Percentiles rank a stretch among this genome's conserved stretches.
phyloP scores from a whole-genome alignment of 2,113 vertebrate genomes.

The Scophthalmus maximus region DNA sequence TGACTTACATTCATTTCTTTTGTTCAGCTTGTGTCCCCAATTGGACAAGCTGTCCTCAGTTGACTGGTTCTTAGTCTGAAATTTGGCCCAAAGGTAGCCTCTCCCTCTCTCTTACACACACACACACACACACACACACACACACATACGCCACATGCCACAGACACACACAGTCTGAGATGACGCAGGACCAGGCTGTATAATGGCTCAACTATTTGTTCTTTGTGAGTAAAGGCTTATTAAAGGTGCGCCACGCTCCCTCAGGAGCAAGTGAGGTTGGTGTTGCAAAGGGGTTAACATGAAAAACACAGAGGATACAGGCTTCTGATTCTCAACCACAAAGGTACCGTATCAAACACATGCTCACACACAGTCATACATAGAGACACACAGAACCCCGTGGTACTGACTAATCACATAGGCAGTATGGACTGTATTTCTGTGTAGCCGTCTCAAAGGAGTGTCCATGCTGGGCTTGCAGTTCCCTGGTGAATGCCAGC shows the following conservation, averaged over 20 bases:
- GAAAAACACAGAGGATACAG: constrained; percentile 29
- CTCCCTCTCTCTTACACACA: not conserved
- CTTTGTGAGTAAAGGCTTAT: constrained; percentile 48
- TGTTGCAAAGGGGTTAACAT: constrained; percentile 30
- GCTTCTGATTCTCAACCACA: constrained; percentile 45
- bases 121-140: not conserved
- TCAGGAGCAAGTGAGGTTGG: constrained; percentile 43
- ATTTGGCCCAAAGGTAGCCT: too few relatives aligned
- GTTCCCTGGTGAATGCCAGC: constrained; percentile 44
- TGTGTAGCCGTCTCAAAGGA: constrained; percentile 60
- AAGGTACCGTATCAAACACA: constrained; percentile 41
- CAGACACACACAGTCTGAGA: constrained; percentile 13
- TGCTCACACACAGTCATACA: constrained; percentile 4
- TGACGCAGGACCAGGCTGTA: constrained; percentile 2
- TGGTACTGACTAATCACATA: constrained; percentile 61
- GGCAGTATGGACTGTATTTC: constrained; percentile 37
- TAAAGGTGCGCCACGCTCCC: constrained; percentile 58
- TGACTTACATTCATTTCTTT: too few relatives aligned
- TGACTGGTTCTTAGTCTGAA: not conserved
- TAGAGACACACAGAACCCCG: constrained; percentile 27
- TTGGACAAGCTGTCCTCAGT: too few relatives aligned
- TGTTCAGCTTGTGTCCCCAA: too few relatives aligned
- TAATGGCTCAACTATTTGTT: constrained; percentile 53
- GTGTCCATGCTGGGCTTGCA: constrained; percentile 47
- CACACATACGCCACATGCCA: not conserved